Evolutionary conservation across 2,888 invertebrate species (phyloP), one percentile per base, ranked within the genome.

Genomic region (Latheticus oryzae): DNA sequence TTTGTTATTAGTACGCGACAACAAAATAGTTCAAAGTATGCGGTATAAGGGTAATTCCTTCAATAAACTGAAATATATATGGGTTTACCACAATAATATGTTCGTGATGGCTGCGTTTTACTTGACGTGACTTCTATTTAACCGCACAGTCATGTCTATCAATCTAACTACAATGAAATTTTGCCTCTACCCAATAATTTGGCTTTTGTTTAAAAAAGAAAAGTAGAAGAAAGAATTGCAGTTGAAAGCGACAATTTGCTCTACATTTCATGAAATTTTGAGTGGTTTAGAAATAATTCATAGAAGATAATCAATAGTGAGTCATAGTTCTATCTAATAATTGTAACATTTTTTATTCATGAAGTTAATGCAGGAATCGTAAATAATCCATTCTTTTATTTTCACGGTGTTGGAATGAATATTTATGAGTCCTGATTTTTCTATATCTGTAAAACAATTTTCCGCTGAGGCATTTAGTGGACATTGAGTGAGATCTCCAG

Each of bases 61-160:
- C 16, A 11, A n/a, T 42, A 52, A 42, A 52, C 33, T 42, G 37
- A 9, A 13, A 8, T 9, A 3, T 15, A 2, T 21, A 8, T 2
- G n/a, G 26, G 42, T 23, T 11, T 12, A 38, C 38, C 28, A 23
- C 55, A 32, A 26, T 35, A 56, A 43, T 35, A 37, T 35, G 42
- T 51, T 57, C 57, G 57, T 57, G 57, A 48, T 54, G 54, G 54
- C 21, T 47, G 37, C 32, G 33, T 32, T 47, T 55, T 55, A 23
- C 23, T 23, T 50, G 50, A 56, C 56, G 50, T 56, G 50, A 50
- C 42, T 32, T 37, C 37, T 50, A 51, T 57, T 57, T 50, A 57
- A 43, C 56, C 56, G 43, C 56, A 50, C 47, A 38, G 16, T 48
- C 48, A 42, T 26, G 56, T 50, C 50, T 42, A 56, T 56, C 56